Base-by-base conservation (phyloP, 1,140 invertebrate species). In the Agrypnia vestita region DNA sequence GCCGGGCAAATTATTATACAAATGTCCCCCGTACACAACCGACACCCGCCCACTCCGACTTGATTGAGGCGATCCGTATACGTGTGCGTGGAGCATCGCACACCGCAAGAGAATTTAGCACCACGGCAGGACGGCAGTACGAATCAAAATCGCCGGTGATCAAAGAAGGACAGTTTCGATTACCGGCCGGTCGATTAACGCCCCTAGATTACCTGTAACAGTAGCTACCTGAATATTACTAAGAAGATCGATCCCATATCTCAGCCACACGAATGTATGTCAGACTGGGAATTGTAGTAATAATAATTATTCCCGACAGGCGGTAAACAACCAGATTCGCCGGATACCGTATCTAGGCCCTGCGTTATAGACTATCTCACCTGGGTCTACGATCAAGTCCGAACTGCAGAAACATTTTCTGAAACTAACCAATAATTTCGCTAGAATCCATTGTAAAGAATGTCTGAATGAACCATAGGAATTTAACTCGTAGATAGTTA, bases 21-120 rank as follows among this genome's bases (percentile, higher is more conserved):
- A 71, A 71, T 79, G 77, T 79, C 77, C 72, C 47, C 77, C 51
- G 72, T 72, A 51, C 77, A 72, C 55, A 15, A n/a, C 19, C n/a
- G n/a, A 35, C 25, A 35, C 25, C 25, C 61, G 72, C 77, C 77
- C 77, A 72, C 78, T 74, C 71, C 4, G 61, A 44, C 78, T 79
- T 79, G 72, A 79, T 79, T 73, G 77, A 79, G 44, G 47, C 67
- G 51, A 10, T 75, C 73, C 19, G 25, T 35, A 6, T n/a, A n/a
- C 1, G 25, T 35, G 25, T 35, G 25, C 13, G 49, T 44, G 51
- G 12, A 53, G 15, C 25, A 56, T 49, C 15, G 77, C 51, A 35
- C 19, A 44, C 46, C 9, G 25, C 67, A 51, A n/a, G 67, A 12
- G 56, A 71, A 59, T 59, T 44, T 46, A 49, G 44, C 64, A 61